Conservation (phyloP, 2,888 invertebrate genomes). For the Drosophila paranaensis region DNA sequence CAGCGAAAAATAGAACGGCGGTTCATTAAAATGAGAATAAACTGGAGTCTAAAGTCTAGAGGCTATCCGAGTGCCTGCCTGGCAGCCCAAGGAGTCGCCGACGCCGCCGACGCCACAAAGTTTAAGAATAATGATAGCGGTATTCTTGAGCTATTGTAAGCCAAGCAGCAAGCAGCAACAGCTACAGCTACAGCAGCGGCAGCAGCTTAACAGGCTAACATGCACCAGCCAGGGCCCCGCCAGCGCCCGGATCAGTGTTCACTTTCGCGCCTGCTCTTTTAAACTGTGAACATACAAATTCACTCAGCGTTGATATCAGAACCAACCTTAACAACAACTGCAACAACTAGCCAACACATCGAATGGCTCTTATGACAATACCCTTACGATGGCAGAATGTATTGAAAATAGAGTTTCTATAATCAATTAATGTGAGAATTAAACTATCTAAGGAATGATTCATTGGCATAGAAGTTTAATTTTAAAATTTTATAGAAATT, state of each 20-base stretch:
- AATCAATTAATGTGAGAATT: not conserved
- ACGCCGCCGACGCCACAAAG: conserved; percentile 45
- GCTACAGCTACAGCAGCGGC: conserved; percentile 34
- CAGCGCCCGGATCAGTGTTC: conserved; percentile 60
- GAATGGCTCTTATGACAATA: conserved; percentile 15
- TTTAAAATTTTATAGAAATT: not conserved
- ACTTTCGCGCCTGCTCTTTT: conserved; percentile 79
- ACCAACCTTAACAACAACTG: conserved; percentile 53
- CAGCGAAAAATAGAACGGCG: conserved; percentile 83
- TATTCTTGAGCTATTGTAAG: conserved; percentile 83
- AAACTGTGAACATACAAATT: conserved; percentile 84
- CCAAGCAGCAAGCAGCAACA: conserved; percentile 36
- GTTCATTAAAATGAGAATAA: conserved; percentile 83
- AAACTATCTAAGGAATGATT: too few species aligned
- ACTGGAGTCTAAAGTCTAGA: conserved; percentile 51
- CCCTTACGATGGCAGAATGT: conserved; percentile 13
- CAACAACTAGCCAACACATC: conserved; percentile 11
- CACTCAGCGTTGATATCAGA: conserved; percentile 83
- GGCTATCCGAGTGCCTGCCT: conserved; percentile 35
- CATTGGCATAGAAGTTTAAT: not conserved
- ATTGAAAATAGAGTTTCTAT: not conserved
- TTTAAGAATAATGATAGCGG: conserved; percentile 83
- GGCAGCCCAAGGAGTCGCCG: conserved; percentile 46
- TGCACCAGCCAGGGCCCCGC: conserved; percentile 26
- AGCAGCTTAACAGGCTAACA: conserved; percentile 41